These are phyloP conservation scores for Paramuricea clavata DNA, from an alignment of 92 coral and sea anemone genomes.

Conservation along the genomic window DNA sequence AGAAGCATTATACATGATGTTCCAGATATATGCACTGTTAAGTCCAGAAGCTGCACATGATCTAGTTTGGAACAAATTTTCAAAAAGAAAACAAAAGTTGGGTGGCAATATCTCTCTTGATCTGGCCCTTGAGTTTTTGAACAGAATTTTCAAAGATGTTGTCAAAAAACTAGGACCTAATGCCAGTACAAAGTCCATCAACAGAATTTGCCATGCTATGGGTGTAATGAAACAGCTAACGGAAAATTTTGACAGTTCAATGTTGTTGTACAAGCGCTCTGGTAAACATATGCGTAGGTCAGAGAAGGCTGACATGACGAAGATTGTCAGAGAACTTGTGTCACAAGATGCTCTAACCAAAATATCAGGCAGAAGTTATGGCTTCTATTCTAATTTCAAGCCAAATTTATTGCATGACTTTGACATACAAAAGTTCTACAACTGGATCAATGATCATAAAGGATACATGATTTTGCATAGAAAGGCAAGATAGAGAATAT, in stretches of 20 bases:
- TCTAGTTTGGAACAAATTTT: constrained; percentile 29
- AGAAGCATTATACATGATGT: constrained; percentile 60
- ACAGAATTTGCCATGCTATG: no score
- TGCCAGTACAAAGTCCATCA: constrained; percentile 44
- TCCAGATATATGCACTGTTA: constrained; percentile 49
- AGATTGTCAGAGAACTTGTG: no score
- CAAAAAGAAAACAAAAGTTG: constrained; percentile 27
- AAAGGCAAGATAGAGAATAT: constrained; percentile 40
- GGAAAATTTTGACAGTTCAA: no score
- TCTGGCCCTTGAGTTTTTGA: constrained; percentile 57
- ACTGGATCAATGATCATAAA: constrained; percentile 65
- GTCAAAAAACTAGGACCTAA: constrained; percentile 53
- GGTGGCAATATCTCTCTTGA: constrained; percentile 58
- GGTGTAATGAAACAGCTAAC: no score
- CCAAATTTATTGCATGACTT: constrained; percentile 47
- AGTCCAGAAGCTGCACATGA: constrained; percentile 58
- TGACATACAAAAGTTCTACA: constrained; percentile 53
- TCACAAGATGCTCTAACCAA: constrained; percentile 45
- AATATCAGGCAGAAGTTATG: constrained; percentile 63
- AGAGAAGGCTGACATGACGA: no score
- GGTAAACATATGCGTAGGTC: no score
- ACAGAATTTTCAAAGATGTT: constrained; percentile 58
- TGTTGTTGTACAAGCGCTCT: no score
- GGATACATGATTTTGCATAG: constrained; percentile 54
- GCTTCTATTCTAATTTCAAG: constrained; percentile 36